Conservation (phyloP, 2,888 invertebrate species). For the Lepidocyrtinus sp. region DNA sequence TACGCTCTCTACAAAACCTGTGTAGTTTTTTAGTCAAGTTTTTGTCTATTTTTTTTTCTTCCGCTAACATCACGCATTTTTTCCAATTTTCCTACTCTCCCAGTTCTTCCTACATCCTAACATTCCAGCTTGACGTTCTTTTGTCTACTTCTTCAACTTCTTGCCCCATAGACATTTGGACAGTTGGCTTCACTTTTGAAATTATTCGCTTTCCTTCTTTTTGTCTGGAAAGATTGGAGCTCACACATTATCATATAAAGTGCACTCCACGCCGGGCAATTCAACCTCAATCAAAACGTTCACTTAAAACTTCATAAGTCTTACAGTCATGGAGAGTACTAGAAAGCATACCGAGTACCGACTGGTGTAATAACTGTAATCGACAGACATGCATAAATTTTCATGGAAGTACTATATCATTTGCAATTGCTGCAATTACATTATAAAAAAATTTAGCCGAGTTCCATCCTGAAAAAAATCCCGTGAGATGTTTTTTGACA, state of each 20-base stretch:
- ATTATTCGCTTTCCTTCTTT: slow-evolving; percentile 27
- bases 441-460: no score
- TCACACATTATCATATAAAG: slow-evolving; percentile 48
- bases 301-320: no score
- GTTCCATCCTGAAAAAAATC: no score
- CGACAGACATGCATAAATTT: no score
- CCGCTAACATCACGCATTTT: background rate
- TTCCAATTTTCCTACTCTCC: background rate
- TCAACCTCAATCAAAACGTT: background rate
- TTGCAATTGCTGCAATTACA: no score
- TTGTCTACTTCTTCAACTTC: slow-evolving; percentile 25
- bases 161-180: slow-evolving; percentile 40
- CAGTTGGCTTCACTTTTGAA: slow-evolving; percentile 48
- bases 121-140: background rate
- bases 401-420: no score
- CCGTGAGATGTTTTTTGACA: no score
- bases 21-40: background rate
- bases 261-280: background rate
- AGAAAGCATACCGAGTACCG: no score
- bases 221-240: slow-evolving; percentile 29
- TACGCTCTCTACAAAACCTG: background rate
- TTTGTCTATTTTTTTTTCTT: background rate
- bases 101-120: slow-evolving; percentile 4
- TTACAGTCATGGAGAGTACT: no score
- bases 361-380: no score